phyloP scores from a whole-genome alignment of 1,140 invertebrate genomes.

The Cephus cinctus region DNA sequence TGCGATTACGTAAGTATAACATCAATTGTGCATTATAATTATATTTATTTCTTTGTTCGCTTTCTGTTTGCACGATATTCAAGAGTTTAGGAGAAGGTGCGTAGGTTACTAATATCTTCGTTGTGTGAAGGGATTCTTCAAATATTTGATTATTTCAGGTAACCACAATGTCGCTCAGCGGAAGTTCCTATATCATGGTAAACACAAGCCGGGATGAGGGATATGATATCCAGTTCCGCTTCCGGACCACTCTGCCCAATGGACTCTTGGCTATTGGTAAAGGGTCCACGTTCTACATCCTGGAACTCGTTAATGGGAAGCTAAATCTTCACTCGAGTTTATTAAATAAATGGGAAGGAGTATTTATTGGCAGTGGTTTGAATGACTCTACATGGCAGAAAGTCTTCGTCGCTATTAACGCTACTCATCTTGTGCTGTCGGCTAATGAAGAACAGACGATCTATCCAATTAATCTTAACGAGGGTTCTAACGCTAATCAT shows the following conservation, averaged over 20 bases:
- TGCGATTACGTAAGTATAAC: conserved; percentile 66
- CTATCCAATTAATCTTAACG: conserved; percentile 78
- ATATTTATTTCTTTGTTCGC: conserved; percentile 12
- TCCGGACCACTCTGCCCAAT: conserved; percentile 85
- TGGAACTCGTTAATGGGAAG: conserved; percentile 76
- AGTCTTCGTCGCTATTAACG: conserved; percentile 83
- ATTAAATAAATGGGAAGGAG: conserved; percentile 85
- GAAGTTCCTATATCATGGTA: conserved; percentile 72
- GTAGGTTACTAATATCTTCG: conserved; percentile 24
- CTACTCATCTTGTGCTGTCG: conserved; percentile 78
- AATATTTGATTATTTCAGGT: conserved; percentile 54
- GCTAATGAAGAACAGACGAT: conserved; percentile 88
- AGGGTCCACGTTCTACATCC: conserved; percentile 78
- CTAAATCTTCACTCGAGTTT: conserved; percentile 84
- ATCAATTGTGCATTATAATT: neutral
- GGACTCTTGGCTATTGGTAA: conserved; percentile 84
- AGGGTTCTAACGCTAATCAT: conserved; percentile 68
- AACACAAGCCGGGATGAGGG: conserved; percentile 80
- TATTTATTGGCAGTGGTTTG: conserved; percentile 78
- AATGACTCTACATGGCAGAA: conserved; percentile 88
- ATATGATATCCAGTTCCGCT: conserved; percentile 85
- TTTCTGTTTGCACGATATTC: conserved; percentile 21
- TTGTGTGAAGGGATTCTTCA: too few species aligned
- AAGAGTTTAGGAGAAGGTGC: conserved; percentile 37
- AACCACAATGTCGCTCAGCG: conserved; percentile 85